Evolutionary conservation across 2,888 invertebrate species (phyloP).

Genomic region (Chrysolina oricalcia): DNA sequence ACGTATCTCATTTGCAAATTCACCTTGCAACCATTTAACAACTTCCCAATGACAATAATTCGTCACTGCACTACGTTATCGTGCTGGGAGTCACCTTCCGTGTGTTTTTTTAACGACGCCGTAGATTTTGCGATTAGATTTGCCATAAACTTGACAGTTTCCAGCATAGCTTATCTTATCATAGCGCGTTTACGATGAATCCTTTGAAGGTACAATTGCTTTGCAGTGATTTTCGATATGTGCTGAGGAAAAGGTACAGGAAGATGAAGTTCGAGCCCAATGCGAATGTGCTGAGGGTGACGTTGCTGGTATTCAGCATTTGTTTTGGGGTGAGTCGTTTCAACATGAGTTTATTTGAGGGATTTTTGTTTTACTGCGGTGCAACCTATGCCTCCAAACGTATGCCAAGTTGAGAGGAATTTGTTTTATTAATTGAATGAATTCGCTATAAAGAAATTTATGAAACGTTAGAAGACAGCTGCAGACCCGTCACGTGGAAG

Average conservation of each 20-base stretch:
- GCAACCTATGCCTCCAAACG: no score
- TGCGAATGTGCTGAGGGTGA: constrained; percentile 58
- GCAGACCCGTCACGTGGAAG: no score
- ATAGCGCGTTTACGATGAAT: constrained; percentile 43
- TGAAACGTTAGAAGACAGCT: no score
- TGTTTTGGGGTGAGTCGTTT: constrained; percentile 59
- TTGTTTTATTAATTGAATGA: no score
- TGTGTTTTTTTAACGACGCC: constrained; percentile 4
- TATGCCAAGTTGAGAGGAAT: no score
- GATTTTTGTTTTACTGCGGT: not conserved
- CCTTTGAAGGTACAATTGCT: constrained; percentile 39
- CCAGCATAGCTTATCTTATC: constrained; percentile 45
- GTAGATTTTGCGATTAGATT: constrained; percentile 14
- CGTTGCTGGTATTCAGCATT: constrained; percentile 60
- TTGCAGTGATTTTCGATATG: constrained; percentile 51
- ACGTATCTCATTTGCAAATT: not conserved
- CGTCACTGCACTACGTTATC: not conserved
- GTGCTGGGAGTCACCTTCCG: constrained; percentile 9
- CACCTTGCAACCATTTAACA: not conserved
- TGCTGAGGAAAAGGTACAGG: constrained; percentile 32
- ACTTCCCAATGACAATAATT: not conserved
- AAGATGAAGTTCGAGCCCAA: constrained; percentile 59
- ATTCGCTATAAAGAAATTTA: no score
- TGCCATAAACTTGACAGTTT: constrained; percentile 10
- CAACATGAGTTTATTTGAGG: constrained; percentile 15